Conservation (phyloP, 2,113 vertebrate genomes). For the Phalacrocorax brasilianus region DNA sequence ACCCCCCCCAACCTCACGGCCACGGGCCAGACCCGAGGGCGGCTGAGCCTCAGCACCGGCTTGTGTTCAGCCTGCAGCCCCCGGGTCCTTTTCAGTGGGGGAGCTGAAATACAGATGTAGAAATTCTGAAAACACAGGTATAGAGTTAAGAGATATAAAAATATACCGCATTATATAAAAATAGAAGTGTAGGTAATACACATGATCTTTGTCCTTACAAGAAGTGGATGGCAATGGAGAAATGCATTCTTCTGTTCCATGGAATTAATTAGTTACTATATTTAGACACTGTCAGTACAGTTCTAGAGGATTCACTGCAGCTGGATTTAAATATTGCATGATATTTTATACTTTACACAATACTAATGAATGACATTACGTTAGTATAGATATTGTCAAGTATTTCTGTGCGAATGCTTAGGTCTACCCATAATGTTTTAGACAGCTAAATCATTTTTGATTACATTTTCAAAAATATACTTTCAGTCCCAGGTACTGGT, state of each 20-base stretch:
- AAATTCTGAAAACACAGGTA: neutral
- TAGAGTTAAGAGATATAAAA: neutral
- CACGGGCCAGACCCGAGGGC: neutral
- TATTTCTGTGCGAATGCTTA: neutral
- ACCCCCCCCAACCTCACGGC: neutral
- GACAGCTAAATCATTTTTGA: neutral
- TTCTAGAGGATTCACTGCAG: neutral
- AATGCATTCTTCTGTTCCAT: slow-evolving; percentile 3
- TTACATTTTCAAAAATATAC: neutral
- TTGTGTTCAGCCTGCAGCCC: neutral
- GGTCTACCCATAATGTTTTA: neutral
- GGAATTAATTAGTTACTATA: slow-evolving; percentile 56
- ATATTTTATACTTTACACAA: neutral
- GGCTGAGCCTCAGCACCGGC: neutral
- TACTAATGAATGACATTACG: neutral
- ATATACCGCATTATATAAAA: neutral
- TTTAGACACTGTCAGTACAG: slow-evolving; percentile 34
- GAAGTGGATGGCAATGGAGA: neutral
- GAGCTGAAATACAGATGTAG: neutral
- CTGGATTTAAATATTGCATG: slow-evolving; percentile 7
- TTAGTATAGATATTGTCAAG: neutral
- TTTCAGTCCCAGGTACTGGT: neutral
- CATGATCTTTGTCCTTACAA: neutral
- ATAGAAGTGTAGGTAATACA: neutral
- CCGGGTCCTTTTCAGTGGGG: neutral